These are phyloP conservation scores for Sylvietta virens DNA, from an alignment of 2,113 vertebrate species.

Conservation along the genomic window DNA sequence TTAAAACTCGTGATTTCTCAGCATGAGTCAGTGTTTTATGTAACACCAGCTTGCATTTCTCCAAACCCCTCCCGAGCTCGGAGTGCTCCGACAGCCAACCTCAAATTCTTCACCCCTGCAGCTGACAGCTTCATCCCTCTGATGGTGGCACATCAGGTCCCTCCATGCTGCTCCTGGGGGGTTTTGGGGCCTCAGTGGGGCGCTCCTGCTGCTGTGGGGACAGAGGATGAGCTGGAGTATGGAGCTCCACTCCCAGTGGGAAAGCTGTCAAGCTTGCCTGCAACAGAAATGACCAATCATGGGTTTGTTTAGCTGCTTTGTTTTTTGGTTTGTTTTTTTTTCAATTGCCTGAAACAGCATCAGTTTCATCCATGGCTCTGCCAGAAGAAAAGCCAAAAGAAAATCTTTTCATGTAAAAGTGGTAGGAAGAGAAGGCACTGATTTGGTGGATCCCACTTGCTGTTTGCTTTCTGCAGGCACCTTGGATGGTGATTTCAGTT, in stretches of 20 bases:
- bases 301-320: background rate
- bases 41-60: conserved; percentile 28
- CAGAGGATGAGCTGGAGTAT: background rate
- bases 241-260: background rate
- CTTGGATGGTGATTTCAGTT: background rate
- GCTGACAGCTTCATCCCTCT: background rate
- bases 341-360: background rate
- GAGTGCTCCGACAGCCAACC: background rate
- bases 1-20: conserved; percentile 25
- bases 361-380: background rate
- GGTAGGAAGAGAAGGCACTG: background rate
- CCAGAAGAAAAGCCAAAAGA: background rate
- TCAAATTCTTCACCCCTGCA: background rate
- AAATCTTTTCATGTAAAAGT: background rate
- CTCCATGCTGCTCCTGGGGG: background rate
- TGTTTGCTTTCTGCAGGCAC: background rate
- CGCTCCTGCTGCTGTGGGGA: background rate
- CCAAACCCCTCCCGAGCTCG: background rate
- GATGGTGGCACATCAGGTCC: rapidly evolving
- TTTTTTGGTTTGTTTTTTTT: background rate
- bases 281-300: background rate
- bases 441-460: background rate
- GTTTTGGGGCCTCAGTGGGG: rapidly evolving
- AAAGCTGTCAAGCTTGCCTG: background rate
- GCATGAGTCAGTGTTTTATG: conserved; percentile 52